Conservation (phyloP, 2,888 invertebrate species). For the Erpobdella octoculata region DNA sequence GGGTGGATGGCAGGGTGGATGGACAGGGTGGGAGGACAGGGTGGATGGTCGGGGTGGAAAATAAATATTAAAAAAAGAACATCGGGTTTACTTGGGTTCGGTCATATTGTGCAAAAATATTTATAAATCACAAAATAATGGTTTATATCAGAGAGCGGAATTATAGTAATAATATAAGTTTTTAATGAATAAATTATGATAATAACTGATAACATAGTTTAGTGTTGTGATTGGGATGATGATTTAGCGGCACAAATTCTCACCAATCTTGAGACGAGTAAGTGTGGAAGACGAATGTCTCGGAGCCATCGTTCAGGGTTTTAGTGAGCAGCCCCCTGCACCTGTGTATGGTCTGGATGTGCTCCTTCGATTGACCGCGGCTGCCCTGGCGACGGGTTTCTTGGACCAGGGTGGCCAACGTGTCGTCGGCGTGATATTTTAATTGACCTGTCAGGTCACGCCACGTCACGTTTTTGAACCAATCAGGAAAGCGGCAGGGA, state of each 20-base stretch:
- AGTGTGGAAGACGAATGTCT: not conserved
- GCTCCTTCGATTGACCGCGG: not conserved
- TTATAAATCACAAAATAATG: too few species aligned
- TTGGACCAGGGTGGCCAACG: not conserved
- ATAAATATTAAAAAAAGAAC: too few species aligned
- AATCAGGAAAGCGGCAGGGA: constrained; percentile 31
- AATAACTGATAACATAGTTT: too few species aligned
- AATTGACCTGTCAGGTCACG: constrained; percentile 28
- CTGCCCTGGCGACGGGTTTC: not conserved
- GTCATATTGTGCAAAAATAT: too few species aligned
- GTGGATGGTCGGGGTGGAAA: too few species aligned
- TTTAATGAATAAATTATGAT: too few species aligned
- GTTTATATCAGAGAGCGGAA: too few species aligned
- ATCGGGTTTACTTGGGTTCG: too few species aligned
- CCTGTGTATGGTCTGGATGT: constrained; percentile 15
- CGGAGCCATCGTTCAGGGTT: not conserved
- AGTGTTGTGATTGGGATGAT: not conserved
- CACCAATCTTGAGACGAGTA: constrained; percentile 1
- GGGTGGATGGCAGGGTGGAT: too few species aligned
- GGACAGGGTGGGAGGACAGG: too few species aligned
- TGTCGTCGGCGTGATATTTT: not conserved
- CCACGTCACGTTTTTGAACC: constrained; percentile 30
- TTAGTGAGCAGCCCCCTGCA: constrained; percentile 11
- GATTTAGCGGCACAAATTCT: not conserved
- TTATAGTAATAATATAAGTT: too few species aligned